Conservation (phyloP, 2,888 invertebrate species). For the Dendrolimus houi region DNA sequence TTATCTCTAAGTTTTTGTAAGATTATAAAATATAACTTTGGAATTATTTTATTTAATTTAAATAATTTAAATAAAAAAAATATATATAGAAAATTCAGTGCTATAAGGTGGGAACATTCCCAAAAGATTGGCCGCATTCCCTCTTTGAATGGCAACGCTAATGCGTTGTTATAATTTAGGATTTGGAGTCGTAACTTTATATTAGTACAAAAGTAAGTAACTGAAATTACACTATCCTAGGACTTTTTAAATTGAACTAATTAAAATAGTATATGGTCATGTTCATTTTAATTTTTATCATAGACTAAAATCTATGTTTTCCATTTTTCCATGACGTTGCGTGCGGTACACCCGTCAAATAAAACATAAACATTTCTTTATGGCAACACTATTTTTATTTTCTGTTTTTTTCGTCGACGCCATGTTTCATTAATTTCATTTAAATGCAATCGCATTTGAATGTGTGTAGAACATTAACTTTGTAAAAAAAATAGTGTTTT, state of each 20-base stretch:
- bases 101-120: too few species aligned
- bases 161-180: too few species aligned
- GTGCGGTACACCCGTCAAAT: slow-evolving; percentile 30
- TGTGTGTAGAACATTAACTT: slow-evolving; percentile 24
- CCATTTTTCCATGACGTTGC: slow-evolving; percentile 46
- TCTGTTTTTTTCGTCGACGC: slow-evolving; percentile 18
- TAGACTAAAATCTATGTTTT: slow-evolving; percentile 47
- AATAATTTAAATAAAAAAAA: too few species aligned
- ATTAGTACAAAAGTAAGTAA: too few species aligned
- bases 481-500: background rate
- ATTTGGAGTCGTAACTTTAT: too few species aligned
- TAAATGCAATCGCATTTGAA: slow-evolving; percentile 28
- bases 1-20: too few species aligned
- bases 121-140: too few species aligned
- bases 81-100: too few species aligned
- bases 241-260: slow-evolving; percentile 4
- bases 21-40: too few species aligned
- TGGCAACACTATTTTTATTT: slow-evolving; percentile 18
- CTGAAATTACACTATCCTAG: background rate
- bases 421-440: slow-evolving; percentile 27
- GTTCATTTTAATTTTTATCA: slow-evolving; percentile 37
- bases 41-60: too few species aligned
- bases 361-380: slow-evolving; percentile 40
- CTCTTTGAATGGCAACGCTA: too few species aligned
- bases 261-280: slow-evolving; percentile 11